phyloP scores from a whole-genome alignment of 2,888 invertebrate species.

The Amphipoea oculea region DNA sequence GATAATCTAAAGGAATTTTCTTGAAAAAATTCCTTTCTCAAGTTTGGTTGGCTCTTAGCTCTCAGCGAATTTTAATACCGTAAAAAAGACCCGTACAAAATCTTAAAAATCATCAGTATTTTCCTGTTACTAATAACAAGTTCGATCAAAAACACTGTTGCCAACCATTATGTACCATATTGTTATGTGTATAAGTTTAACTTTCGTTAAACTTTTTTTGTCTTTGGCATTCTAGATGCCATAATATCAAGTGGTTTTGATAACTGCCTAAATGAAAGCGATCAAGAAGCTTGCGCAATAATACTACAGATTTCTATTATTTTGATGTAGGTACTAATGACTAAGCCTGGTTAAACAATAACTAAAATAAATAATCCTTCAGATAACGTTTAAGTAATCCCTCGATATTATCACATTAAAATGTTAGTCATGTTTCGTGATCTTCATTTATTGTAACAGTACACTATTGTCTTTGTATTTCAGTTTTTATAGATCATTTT shows the following conservation, averaged over 20 bases:
- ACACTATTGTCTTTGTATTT: slow-evolving; percentile 17
- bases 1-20: neutral
- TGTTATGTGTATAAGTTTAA: neutral
- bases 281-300: slow-evolving; percentile 10
- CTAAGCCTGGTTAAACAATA: slow-evolving; percentile 40
- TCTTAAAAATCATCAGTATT: neutral
- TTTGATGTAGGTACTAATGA: neutral
- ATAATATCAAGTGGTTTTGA: slow-evolving; percentile 13
- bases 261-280: neutral
- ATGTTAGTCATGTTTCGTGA: slow-evolving; percentile 28
- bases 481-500: neutral
- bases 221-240: neutral
- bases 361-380: slow-evolving; percentile 16
- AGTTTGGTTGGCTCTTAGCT: neutral
- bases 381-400: slow-evolving; percentile 41
- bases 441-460: slow-evolving; percentile 34
- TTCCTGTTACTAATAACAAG: slow-evolving; percentile 7
- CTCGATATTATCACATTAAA: slow-evolving; percentile 40
- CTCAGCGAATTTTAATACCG: neutral
- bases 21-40: neutral
- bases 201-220: slow-evolving; percentile 30
- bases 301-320: slow-evolving; percentile 7
- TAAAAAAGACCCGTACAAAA: neutral
- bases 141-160: neutral
- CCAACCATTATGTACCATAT: neutral